phyloP scores from a whole-genome alignment of 2,797 vertebrate species.

The Lophius americanus region DNA sequence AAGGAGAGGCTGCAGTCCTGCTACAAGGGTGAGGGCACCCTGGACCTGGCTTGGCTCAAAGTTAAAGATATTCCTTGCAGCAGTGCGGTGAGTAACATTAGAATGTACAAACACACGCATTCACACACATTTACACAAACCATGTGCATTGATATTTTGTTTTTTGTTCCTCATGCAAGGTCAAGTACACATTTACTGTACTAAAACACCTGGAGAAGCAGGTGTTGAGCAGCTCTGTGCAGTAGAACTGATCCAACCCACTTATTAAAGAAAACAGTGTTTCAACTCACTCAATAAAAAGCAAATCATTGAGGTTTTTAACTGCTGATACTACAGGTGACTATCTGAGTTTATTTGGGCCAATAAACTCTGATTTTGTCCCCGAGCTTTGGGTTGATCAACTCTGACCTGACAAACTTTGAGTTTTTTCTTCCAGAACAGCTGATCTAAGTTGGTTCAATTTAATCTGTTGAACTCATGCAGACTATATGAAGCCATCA shows the following conservation, averaged over 20 bases:
- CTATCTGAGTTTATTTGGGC: background rate
- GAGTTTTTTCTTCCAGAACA: too few species aligned
- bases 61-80: slow-evolving; percentile 98
- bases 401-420: too few species aligned
- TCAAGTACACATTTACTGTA: slow-evolving; percentile 10
- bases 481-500: too few species aligned
- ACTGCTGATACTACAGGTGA: slow-evolving; percentile 12
- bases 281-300: slow-evolving; percentile 10
- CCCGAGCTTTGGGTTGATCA: too few species aligned
- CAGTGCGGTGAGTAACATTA: slow-evolving; percentile 91
- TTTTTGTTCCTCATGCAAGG: background rate
- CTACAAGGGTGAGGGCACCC: slow-evolving; percentile 96
- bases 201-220: slow-evolving; percentile 14
- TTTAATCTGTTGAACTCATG: too few species aligned
- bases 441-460: too few species aligned
- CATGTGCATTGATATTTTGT: background rate
- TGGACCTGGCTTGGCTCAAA: slow-evolving; percentile 98
- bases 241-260: background rate
- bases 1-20: slow-evolving; percentile 97
- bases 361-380: too few species aligned
- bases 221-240: background rate
- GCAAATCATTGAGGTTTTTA: slow-evolving; percentile 7
- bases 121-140: background rate
- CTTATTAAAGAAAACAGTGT: slow-evolving; percentile 1
- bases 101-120: background rate